Evolutionary conservation across 2,113 vertebrate species (phyloP), one percentile per base, ranked within the genome.

Genomic region (Percina caprodes): DNA sequence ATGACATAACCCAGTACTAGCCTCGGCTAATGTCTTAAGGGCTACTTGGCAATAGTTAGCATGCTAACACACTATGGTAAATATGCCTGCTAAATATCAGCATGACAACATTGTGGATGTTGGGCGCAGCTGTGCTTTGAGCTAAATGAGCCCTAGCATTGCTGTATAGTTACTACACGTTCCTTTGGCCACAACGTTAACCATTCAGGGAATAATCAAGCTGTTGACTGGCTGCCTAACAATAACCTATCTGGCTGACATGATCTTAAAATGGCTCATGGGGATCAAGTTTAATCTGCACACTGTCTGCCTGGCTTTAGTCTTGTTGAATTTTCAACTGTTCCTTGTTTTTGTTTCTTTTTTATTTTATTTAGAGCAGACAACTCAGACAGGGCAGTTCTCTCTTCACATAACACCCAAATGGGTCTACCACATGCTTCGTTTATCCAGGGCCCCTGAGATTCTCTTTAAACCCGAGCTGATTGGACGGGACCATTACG

Each of bases 401-500:
- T 49, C 16, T 68, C 1, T 9, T 21, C 54, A 48, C 46, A 5
- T 30, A 46, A 12, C 4, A 18, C 49, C 48, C 23, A 60, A 49
- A 35, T 35, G 23, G 3, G 3, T 65, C 26, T 26, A 2, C 15
- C 11, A 16, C 13, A 48, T 33, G 15, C 63, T 13, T 13, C 2
- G 0, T 52, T 69, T 49, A 19, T 72, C 8, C 75, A 96, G 95
- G 76, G 95, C 94, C 8, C 87, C 95, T 5, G 95, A 96, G 81
- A 94, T 95, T 45, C 90, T 96, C 26, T 96, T 95, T 60, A 94
- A 88, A 72, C 95, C 95, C 0, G 92, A 94, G 77, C 78, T 95
- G 78, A 94, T 95, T 78, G 95, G 95, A 60, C 93, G 81, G 52
- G 95, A 96, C 73, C 91, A 95, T 74, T 90, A 89, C 52, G 95